Evolutionary conservation across 2,888 invertebrate species (phyloP), one percentile per base, ranked within the genome.

Genomic region (Aporophyla lueneburgensis): DNA sequence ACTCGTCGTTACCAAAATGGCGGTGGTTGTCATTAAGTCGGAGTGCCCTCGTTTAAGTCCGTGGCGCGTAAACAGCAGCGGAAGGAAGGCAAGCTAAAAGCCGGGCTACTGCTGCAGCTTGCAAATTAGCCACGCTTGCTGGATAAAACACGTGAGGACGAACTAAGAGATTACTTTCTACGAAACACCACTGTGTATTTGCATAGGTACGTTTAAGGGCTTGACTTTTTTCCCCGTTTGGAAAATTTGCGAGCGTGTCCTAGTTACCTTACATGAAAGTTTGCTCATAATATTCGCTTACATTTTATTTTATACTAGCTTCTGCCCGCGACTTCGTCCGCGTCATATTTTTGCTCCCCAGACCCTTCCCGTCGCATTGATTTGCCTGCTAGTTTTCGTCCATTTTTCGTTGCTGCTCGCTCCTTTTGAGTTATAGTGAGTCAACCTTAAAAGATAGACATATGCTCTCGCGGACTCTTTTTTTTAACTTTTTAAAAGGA

Each of bases 31-130:
- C 95, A 95, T 95, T 95, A 95, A 94, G 92, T 89, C 92, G 89
- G 93, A 95, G 94, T 95, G 94, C 94, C 93, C 94, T 95, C 93
- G 92, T 94, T 95, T 94, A 93, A 92, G 93, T 93, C 92, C 92
- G 91, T 89, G 91, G 92, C 93, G 93, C 94, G 93, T 93, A 92
- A 93, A 94, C 93, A 93, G 89, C 89, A 89, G 89, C 94, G 95
- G 94, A 95, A 95, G 95, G 94, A 94, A 95, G 92, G 91, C 92
- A 87, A 91, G 93, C 93, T 95, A 94, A 95, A 94, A 95, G 95
- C 95, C 91, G 90, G 92, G 90, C 76, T 90, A 88, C 89, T 91
- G 89, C 87, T 93, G 93, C 93, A 93, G 91, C 92, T 92, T 92
- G 93, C 93, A 94, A 94, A 95, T 95, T 95, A 95, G 94, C 94